phyloP scores from a whole-genome alignment of 2,797 vertebrate genomes.

The Takifugu rubripes region DNA sequence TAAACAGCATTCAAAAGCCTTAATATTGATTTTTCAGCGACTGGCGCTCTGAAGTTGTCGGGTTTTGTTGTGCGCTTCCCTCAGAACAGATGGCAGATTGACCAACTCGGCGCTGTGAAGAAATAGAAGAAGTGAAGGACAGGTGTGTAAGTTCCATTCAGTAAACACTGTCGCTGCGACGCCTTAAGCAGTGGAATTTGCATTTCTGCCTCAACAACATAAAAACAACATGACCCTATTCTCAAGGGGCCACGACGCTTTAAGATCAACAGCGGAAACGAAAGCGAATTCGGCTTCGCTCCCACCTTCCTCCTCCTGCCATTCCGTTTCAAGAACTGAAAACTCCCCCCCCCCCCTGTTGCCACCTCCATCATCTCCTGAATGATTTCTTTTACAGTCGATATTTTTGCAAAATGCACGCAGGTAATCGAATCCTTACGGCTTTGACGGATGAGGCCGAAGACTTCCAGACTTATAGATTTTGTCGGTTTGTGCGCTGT shows the following conservation, averaged over 20 bases:
- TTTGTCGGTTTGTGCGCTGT: slow-evolving; percentile 50
- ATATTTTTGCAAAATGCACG: slow-evolving; percentile 37
- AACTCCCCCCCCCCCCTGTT: not conserved
- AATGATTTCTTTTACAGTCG: slow-evolving; percentile 26
- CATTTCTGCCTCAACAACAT: slow-evolving; percentile 14
- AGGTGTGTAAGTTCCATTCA: slow-evolving; percentile 7
- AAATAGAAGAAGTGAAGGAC: slow-evolving; percentile 18
- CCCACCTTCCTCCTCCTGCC: no score
- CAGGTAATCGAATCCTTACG: slow-evolving; percentile 38
- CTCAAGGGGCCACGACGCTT: slow-evolving; percentile 34
- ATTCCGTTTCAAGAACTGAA: no score
- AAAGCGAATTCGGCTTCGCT: slow-evolving; percentile 48
- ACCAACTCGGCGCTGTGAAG: slow-evolving; percentile 5
- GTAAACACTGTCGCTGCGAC: no score
- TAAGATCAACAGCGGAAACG: slow-evolving; percentile 66
- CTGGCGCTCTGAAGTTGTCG: slow-evolving; percentile 20
- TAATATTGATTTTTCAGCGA: no score
- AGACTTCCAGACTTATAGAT: slow-evolving; percentile 59
- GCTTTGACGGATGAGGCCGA: slow-evolving; percentile 54
- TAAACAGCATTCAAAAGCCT: not conserved
- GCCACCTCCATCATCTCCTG: slow-evolving; percentile 7
- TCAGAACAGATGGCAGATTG: slow-evolving; percentile 27
- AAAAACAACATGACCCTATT: slow-evolving; percentile 49
- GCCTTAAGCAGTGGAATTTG: no score
- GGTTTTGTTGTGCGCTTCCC: slow-evolving; percentile 25